Percentiles rank a stretch among this genome's conserved stretches.
phyloP scores from a whole-genome alignment of 2,888 invertebrate genomes.

The Phyto melanocephala region DNA sequence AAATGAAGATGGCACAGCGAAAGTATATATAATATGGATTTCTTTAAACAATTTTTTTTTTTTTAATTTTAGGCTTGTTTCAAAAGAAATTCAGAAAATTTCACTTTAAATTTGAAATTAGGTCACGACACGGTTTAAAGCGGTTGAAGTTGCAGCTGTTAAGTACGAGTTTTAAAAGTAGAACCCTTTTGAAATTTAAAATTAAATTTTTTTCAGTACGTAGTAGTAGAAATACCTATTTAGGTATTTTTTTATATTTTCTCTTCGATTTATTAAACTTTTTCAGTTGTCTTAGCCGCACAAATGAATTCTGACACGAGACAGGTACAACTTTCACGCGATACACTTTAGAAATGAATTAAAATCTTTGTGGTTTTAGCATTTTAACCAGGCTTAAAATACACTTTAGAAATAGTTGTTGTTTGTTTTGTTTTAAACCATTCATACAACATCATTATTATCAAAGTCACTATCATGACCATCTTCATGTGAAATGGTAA shows the following conservation, averaged over 20 bases:
- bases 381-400: constrained; percentile 72
- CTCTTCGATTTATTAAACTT: constrained; percentile 4
- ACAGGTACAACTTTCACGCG: constrained; percentile 78
- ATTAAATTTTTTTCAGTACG: background rate
- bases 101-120: constrained; percentile 49
- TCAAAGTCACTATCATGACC: constrained; percentile 1
- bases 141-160: background rate
- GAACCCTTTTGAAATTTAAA: constrained; percentile 57
- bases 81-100: constrained; percentile 36
- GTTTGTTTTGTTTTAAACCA: constrained; percentile 28
- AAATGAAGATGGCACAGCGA: constrained; percentile 34
- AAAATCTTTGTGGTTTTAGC: constrained; percentile 71
- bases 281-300: background rate
- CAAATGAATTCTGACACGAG: constrained; percentile 28
- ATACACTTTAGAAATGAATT: constrained; percentile 78
- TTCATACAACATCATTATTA: constrained; percentile 35
- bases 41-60: constrained; percentile 23
- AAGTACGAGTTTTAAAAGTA: constrained; percentile 15
- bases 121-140: constrained; percentile 52
- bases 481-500: constrained; percentile 53
- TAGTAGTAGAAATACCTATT: background rate
- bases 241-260: constrained; percentile 9
- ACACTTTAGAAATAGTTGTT: constrained; percentile 67
- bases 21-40: constrained; percentile 53
- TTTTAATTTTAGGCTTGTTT: constrained; percentile 1